A percentile compares a stretch with the other conserved stretches of the same genome.
Conservation (phyloP, 2,888 invertebrate genomes). For the Trachelus iudaicus region DNA sequence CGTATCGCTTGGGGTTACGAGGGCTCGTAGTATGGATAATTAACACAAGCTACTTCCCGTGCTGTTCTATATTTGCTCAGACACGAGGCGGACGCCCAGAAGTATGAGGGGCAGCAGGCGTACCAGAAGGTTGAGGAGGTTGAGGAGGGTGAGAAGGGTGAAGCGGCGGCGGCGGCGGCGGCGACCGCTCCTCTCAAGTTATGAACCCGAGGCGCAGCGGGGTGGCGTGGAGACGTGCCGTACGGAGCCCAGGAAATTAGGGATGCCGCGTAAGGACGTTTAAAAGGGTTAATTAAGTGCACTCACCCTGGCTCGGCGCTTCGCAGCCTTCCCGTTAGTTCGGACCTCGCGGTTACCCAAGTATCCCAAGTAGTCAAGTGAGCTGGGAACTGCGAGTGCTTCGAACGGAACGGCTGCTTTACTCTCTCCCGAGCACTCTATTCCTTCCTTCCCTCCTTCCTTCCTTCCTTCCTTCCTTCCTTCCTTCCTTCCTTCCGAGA, state of each 20-base stretch:
- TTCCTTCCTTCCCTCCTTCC: no score
- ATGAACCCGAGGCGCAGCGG: neutral
- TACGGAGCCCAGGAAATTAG: slow-evolving; percentile 42
- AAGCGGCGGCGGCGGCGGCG: neutral
- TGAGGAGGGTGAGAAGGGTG: no score
- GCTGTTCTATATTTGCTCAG: slow-evolving; percentile 41
- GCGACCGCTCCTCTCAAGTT: neutral
- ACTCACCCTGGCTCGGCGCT: no score
- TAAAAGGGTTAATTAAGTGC: slow-evolving; percentile 55
- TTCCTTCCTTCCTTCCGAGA: no score
- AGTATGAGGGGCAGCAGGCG: slow-evolving; percentile 19
- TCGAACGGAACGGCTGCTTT: no score
- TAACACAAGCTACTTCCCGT: slow-evolving; percentile 46
- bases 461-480: no score
- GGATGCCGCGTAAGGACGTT: slow-evolving; percentile 55
- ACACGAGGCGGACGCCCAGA: slow-evolving; percentile 12
- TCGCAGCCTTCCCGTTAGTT: no score
- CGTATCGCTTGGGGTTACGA: slow-evolving; percentile 15
- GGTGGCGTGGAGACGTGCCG: neutral
- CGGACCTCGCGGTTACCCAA: no score
- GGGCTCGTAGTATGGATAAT: slow-evolving; percentile 44
- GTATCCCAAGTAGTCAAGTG: no score
- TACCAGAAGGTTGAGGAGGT: neutral
- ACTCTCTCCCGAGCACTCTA: no score
- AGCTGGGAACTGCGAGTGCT: no score